Conservation (phyloP, 1,140 invertebrate genomes). For the Pogonus chalceus region DNA sequence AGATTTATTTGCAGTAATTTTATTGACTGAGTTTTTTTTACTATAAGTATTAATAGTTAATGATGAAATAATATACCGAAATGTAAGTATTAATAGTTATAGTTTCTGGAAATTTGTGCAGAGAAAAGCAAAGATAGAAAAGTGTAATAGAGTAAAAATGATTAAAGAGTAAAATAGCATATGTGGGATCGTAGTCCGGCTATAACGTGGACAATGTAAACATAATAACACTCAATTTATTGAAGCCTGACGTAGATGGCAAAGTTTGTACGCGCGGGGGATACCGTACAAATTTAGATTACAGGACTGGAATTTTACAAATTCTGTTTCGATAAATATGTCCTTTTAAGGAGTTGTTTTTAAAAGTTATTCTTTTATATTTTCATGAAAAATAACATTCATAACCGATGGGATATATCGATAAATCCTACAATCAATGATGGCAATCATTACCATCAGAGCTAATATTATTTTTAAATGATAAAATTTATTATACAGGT, state of each 20-base stretch:
- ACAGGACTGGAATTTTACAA: too few species aligned
- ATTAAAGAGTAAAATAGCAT: not conserved
- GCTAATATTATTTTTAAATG: not conserved
- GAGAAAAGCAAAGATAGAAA: not conserved
- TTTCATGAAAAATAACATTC: not conserved
- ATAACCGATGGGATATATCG: not conserved
- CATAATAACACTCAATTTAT: conserved; percentile 5
- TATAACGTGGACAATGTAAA: too few species aligned
- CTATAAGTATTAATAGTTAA: too few species aligned
- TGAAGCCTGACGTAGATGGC: not conserved
- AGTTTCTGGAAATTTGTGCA: not conserved
- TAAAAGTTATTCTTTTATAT: not conserved
- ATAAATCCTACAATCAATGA: not conserved
- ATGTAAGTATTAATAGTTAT: not conserved
- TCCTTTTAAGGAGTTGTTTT: too few species aligned
- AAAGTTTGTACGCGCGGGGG: not conserved
- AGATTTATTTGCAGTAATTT: too few species aligned
- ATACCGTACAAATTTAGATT: not conserved
- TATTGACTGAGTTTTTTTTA: too few species aligned
- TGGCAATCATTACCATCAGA: not conserved
- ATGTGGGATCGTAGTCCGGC: not conserved
- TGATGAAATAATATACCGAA: too few species aligned
- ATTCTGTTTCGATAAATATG: too few species aligned
- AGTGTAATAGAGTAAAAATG: not conserved
- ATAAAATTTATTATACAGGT: too few species aligned